These are phyloP conservation scores for Sarcophaga caerulescens DNA, from an alignment of 2,888 invertebrate genomes.

Conservation along the genomic window DNA sequence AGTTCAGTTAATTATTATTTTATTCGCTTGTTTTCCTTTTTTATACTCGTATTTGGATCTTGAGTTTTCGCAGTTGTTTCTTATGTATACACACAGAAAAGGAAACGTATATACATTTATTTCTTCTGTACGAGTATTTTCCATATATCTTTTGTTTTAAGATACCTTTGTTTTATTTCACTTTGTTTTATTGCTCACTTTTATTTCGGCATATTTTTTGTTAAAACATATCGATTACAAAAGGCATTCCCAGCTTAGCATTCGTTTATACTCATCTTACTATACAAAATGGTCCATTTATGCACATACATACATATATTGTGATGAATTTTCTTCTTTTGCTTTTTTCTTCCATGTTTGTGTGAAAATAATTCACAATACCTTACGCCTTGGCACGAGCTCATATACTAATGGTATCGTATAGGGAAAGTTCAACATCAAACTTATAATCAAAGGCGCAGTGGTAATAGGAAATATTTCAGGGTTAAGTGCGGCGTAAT, in stretches of 20 bases:
- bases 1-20: neutral
- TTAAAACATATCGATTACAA: slow-evolving; percentile 28
- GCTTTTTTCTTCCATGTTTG: neutral
- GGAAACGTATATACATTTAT: neutral
- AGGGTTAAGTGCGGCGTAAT: too few relatives aligned
- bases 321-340: too few relatives aligned
- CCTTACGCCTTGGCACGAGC: neutral
- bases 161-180: slow-evolving; percentile 2
- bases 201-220: neutral
- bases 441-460: too few relatives aligned
- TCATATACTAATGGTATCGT: too few relatives aligned
- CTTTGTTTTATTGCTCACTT: neutral
- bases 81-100: too few relatives aligned
- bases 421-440: too few relatives aligned
- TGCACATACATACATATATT: too few relatives aligned
- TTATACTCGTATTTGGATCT: neutral
- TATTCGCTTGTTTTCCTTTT: slow-evolving; percentile 4
- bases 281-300: neutral
- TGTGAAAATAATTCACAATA: slow-evolving; percentile 2
- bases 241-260: neutral
- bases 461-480: too few relatives aligned
- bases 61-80: slow-evolving; percentile 2
- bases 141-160: slow-evolving; percentile 11
- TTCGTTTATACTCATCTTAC: neutral
- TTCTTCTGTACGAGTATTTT: neutral